Evolutionary conservation across 2,888 invertebrate genomes (phyloP), one percentile per base, ranked within the genome.

Genomic region (Steinernema carpocapsae): DNA sequence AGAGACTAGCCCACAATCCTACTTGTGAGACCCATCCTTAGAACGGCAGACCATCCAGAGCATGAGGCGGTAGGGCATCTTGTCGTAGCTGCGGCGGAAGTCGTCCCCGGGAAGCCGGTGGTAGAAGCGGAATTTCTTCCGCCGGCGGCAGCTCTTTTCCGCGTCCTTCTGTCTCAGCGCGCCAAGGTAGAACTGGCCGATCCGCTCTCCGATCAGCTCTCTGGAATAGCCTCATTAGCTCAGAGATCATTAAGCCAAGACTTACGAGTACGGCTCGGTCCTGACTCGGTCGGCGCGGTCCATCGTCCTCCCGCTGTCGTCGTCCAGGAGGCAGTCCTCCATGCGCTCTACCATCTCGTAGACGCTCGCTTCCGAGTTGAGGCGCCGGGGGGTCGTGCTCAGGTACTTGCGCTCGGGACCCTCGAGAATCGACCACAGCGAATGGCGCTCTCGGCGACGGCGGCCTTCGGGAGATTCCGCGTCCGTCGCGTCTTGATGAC

Each of bases 151-250:
- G 24, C 6, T 22, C 56, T 56, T 56, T 26, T 56, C 56, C 26
- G 56, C 56, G 22, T 56, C 24, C 24, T 14, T 26, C 56, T 56
- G 4, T 17, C 17, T 56, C 6, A 24, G 24, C 22, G 56, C 22
- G 6, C 56, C 56, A 7, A 56, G 56, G 56, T 56, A 56, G 56
- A 56, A 56, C 26, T 56, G 56, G 3, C 56, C 56, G 56, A 56
- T 24, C 4, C 56, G 22, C 7, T 56, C 56, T 22, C 56, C 56
- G 22, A 56, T 24, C 26, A 56, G 26, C 4, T 56, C 56, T 24
- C 56, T 56, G 26, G 4, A 56, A 26, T 17, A 10, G 26, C 24
- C n/a, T 12, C 4, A 12, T 56, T 7, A 56, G 26, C 12, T 6
- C 56, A 4, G 7, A 10, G 7, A 6, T 2, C 6, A 12, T 10